phyloP scores from a whole-genome alignment of 2,113 vertebrate genomes.

The Kobus ellipsiprymnus region DNA sequence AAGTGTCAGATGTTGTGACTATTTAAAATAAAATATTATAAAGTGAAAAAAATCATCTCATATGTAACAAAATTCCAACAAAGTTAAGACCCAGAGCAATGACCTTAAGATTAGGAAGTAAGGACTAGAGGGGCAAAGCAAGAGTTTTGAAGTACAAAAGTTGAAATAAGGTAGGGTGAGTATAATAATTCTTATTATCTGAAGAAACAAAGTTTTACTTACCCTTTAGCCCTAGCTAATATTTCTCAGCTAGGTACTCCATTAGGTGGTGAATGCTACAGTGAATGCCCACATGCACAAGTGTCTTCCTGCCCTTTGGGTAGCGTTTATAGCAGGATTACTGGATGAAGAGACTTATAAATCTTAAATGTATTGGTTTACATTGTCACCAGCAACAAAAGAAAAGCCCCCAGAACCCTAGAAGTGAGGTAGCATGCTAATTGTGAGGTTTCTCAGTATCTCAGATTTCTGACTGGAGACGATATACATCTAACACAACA shows the following conservation, averaged over 20 bases:
- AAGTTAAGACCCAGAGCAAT: not conserved
- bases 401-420: not conserved
- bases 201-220: not conserved
- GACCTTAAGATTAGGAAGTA: not conserved
- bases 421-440: not conserved
- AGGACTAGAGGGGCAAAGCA: not conserved
- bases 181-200: slow-evolving; percentile 4
- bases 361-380: not conserved
- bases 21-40: slow-evolving; percentile 73
- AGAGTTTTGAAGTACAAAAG: not conserved
- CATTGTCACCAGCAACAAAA: not conserved
- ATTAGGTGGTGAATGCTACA: not conserved
- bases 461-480: not conserved
- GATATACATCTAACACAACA: not conserved
- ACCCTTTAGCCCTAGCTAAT: not conserved
- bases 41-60: not conserved
- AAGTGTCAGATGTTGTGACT: slow-evolving; percentile 79
- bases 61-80: not conserved
- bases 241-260: not conserved
- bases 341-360: not conserved
- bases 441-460: not conserved
- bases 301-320: not conserved
- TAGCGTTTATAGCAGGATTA: not conserved
- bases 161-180: not conserved
- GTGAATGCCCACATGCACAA: not conserved